Conservation (phyloP, 2,888 invertebrate genomes). For the Herminia tarsipennalis region DNA sequence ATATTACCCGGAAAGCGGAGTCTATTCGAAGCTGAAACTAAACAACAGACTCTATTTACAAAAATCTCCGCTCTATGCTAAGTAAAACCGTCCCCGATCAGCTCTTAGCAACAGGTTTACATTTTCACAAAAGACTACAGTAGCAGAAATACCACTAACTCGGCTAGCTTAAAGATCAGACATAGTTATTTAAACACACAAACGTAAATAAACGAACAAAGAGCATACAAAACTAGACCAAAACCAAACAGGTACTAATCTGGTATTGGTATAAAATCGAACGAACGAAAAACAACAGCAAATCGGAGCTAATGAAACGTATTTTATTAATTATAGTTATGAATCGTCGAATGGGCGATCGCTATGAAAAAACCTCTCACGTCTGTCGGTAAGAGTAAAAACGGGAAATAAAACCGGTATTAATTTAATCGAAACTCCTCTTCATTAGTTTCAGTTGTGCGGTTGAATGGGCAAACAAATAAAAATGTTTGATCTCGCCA, state of each 20-base stretch:
- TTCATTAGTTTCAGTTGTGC: constrained; percentile 81
- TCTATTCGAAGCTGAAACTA: neutral
- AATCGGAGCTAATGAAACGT: constrained; percentile 66
- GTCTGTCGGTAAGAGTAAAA: constrained; percentile 56
- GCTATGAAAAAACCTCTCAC: constrained; percentile 58
- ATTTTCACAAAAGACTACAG: constrained; percentile 29
- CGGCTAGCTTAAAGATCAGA: constrained; percentile 20
- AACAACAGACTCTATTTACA: constrained; percentile 5
- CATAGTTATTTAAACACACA: constrained; percentile 23
- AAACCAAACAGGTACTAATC: constrained; percentile 17
- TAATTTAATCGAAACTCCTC: constrained; percentile 81
- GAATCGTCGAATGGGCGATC: constrained; percentile 51
- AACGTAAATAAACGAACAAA: constrained; percentile 27
- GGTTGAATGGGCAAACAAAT: constrained; percentile 81
- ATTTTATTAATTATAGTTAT: constrained; percentile 67
- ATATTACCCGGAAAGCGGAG: neutral
- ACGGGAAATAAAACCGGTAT: constrained; percentile 73
- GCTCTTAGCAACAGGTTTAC: constrained; percentile 26
- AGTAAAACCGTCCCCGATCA: constrained; percentile 7
- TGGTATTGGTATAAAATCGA: constrained; percentile 34
- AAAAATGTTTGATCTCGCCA: constrained; percentile 81
- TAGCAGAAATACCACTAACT: constrained; percentile 23
- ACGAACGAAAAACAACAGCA: constrained; percentile 43
- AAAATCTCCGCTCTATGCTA: constrained; percentile 1
- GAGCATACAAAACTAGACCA: constrained; percentile 20